Base-by-base conservation (phyloP, 2,888 invertebrate genomes). In the Drosophila engyochracea region DNA sequence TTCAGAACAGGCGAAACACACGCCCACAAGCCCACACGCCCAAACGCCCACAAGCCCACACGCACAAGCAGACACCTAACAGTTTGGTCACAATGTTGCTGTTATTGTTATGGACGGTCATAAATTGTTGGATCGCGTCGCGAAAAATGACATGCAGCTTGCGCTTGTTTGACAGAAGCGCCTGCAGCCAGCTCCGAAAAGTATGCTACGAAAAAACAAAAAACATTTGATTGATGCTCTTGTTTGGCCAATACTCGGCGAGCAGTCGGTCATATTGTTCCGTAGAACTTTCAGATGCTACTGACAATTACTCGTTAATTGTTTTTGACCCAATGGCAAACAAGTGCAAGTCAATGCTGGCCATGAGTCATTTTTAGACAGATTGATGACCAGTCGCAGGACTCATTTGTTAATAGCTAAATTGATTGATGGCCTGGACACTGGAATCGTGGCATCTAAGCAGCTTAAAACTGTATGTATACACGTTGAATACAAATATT, bases 211-310 rank as follows among this genome's bases (percentile, higher is more conserved):
- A 61, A 70, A 89, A 70, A 74, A 74, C 73, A 55, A 53, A 64
- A 1, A 70, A 16, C 63, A 57, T 79, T 81, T 85, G 85, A 90
- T 85, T 86, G 89, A 85, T 90, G 89, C 81, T 79, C 70, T 69
- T 90, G 89, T 85, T 85, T 85, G 67, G 76, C 30, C 37, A 57
- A 66, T 37, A 58, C 28, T 41, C 30, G 58, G 7, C 10, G 30
- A 35, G n/a, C n/a, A 35, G 39, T 39, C 58, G 3, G 44, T 5
- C 47, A 33, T 30, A 37, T 58, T 19, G 41, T 57, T 35, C 53
- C 22, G 51, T 60, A 51, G 41, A 79, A 69, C 60, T 74, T 70
- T 69, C 28, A 37, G 71, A 53, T 54, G 58, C 37, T 62, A 16
- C 70, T 53, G 66, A 70, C 79, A 79, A 81, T 82, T 78, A 79